These are phyloP conservation scores for Pycnomerus fuliginosus DNA, from an alignment of 2,888 invertebrate genomes.

Conservation along the genomic window DNA sequence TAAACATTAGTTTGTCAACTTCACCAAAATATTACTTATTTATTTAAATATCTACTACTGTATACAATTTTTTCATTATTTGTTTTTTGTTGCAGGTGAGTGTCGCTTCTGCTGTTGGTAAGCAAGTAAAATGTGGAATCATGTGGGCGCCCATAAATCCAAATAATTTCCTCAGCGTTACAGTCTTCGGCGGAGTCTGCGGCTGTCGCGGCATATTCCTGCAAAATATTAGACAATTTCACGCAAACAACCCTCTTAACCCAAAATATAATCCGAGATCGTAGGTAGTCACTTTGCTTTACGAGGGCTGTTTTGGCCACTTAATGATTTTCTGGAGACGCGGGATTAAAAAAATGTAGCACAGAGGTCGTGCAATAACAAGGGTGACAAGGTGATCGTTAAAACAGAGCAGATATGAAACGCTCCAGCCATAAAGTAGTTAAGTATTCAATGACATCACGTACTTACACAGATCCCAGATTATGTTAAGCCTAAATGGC, in stretches of 20 bases:
- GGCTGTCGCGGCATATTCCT: conserved; percentile 14
- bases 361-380: too few relatives aligned
- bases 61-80: too few relatives aligned
- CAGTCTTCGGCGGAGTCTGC: conserved; percentile 9
- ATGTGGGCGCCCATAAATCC: conserved; percentile 5
- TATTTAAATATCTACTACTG: neutral
- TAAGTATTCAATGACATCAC: conserved; percentile 35
- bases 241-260: conserved; percentile 25
- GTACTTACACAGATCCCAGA: conserved; percentile 27
- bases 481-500: conserved; percentile 29
- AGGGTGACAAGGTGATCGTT: conserved; percentile 6
- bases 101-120: conserved; percentile 1
- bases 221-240: conserved; percentile 25
- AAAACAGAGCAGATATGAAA: conserved; percentile 14
- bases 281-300: conserved; percentile 14
- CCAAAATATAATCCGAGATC: conserved; percentile 25
- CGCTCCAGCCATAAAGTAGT: conserved; percentile 23
- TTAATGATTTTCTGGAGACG: conserved; percentile 8
- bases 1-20: too few relatives aligned
- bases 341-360: neutral
- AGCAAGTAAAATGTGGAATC: conserved; percentile 4
- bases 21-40: too few relatives aligned
- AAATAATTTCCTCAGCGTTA: conserved; percentile 19
- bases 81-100: conserved; percentile 19
- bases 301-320: conserved; percentile 8